Evolutionary conservation across 2,797 vertebrate genomes (phyloP), one percentile per base, ranked within the genome.

Genomic region (Pangasius krempfi): DNA sequence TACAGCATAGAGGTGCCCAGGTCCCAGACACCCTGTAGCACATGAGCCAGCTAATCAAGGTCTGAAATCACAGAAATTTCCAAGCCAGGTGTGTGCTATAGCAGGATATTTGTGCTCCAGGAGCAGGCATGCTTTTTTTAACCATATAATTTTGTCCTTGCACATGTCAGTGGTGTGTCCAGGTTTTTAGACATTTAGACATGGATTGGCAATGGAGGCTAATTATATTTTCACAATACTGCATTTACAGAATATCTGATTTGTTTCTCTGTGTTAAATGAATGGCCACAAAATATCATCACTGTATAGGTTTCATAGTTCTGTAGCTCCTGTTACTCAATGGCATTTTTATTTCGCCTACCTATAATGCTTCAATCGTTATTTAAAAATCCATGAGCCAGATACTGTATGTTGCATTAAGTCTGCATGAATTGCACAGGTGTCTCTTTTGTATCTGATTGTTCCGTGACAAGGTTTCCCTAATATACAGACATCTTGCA

Each of bases 21-120:
- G 70, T 56, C 44, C 54, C 22, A 37, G 60, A 86, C 84, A 82
- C 54, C 60, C 88, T 86, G 40, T 47, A 86, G 88, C 52, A 89
- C 64, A 68, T 75, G 37, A 86, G 16, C 40, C 40, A 82, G 66
- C n/a, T 86, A 86, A 89, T 89, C 84, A 86, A 18, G 54, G 33
- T 72, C 76, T 89, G 72, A 56, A 79, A 58, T 79, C 25, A n/a
- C 16, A 18, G 18, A 54, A 89, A 81, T 82, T 50, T 81, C 27
- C 33, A 25, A 81, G 76, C 40, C 88, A 86, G 76, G 84, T 89
- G 76, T 50, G 37, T 10, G 5, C 37, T n/a, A 84, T 2, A 64
- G 87, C 18, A 64, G 60, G 13, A 83, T 64, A 60, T 14, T 6
- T 30, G 22, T 14, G 37, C 33, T 60, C 79, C 79, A 44, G 33